Evolutionary conservation across 1,140 invertebrate species (phyloP).

Genomic region (Battus philenor): DNA sequence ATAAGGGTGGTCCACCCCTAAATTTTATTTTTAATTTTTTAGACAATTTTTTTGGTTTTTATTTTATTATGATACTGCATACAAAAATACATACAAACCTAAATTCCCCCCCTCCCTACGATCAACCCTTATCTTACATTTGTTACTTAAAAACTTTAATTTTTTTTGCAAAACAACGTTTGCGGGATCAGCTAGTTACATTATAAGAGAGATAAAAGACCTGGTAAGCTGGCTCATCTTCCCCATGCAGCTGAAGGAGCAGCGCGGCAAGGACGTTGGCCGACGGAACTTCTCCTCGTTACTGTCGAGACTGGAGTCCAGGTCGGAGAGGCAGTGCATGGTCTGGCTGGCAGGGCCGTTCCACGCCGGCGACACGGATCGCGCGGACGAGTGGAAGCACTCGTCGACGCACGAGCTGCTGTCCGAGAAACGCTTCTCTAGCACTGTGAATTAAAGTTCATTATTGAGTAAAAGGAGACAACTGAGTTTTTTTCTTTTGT

Average conservation of each 20-base stretch:
- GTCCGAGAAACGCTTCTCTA: constrained; percentile 65
- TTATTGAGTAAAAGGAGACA: not conserved
- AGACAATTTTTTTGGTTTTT: no score
- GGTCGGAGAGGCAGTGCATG: constrained; percentile 62
- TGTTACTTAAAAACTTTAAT: no score
- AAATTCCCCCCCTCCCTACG: no score
- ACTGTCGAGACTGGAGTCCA: constrained; percentile 54
- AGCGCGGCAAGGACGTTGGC: constrained; percentile 78
- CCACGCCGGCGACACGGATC: constrained; percentile 60
- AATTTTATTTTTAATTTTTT: no score
- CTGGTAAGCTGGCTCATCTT: constrained; percentile 81
- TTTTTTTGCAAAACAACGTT: no score
- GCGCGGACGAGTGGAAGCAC: constrained; percentile 51
- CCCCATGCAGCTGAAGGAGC: constrained; percentile 83
- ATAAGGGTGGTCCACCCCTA: no score
- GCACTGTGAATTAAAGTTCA: constrained; percentile 29
- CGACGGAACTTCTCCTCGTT: constrained; percentile 49
- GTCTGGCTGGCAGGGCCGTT: constrained; percentile 52
- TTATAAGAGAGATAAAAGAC: no score
- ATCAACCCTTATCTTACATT: no score
- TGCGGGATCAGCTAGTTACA: no score
- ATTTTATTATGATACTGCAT: no score
- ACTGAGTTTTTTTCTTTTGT: no score
- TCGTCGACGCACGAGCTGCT: constrained; percentile 58
- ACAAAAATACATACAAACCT: no score